Evolutionary conservation across 1,140 invertebrate genomes (phyloP), one percentile per base, ranked within the genome.

Genomic region (Lycorma delicatula): DNA sequence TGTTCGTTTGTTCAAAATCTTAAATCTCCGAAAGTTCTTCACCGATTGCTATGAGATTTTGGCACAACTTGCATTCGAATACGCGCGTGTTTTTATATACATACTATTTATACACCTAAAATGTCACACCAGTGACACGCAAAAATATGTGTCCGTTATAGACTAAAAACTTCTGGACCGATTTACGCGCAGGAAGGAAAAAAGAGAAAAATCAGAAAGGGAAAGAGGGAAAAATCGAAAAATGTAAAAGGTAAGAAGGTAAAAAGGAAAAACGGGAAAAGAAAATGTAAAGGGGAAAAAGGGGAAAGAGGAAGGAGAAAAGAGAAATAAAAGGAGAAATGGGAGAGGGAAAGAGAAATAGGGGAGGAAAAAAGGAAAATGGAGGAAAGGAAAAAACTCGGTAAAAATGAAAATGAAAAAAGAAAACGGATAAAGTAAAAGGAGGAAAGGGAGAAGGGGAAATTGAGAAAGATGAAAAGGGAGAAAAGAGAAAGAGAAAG

Each of bases 341-440:
- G 38, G 23, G 2, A 3, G 12, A 36, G 31, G 22, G 22, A 28
- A 31, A 16, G 31, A 27, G 3, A 49, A 46, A n/a, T 31, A 25
- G 3, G 28, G 31, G 27, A n/a, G 36, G 44, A 26, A 26, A 54
- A 44, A 28, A 41, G 13, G 23, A 3, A 54, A 44, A 27, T 23
- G 26, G 23, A 27, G 7, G 22, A 54, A 38, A 44, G 28, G 27
- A 25, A 44, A 44, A 54, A 9, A 9, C 23, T 41, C 20, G 28
- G 20, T n/a, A 44, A 53, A 38, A n/a, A 26, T 25, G 27, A 54
- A 44, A 26, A 18, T 18, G 27, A 54, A 12, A 36, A 54, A 28
- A 27, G 44, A 25, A 27, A 36, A 34, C 27, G 31, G 2, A 36
- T 29, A 41, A 41, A 54, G 22, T 7, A 44, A 22, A 11, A 44